Conservation (phyloP, 2,888 invertebrate species). For the Dinocampus coccinellae region DNA sequence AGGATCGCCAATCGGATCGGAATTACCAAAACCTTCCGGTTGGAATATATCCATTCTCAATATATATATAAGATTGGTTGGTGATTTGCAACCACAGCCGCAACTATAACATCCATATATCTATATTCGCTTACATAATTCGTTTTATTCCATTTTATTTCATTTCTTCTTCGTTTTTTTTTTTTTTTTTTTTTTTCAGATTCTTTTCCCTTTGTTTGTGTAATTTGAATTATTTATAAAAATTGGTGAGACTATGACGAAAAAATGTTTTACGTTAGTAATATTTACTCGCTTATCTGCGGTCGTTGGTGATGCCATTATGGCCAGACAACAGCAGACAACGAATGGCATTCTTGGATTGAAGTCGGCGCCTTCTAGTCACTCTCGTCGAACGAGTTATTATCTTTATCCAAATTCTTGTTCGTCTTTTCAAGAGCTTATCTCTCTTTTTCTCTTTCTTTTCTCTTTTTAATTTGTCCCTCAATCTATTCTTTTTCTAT, state of each 20-base stretch:
- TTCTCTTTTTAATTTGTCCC: neutral
- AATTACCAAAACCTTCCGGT: constrained; percentile 35
- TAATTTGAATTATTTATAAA: neutral
- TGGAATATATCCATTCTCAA: constrained; percentile 28
- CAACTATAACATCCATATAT: constrained; percentile 4
- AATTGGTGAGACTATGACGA: neutral
- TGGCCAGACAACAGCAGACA: constrained; percentile 42
- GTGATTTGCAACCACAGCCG: constrained; percentile 32
- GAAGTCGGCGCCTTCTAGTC: constrained; percentile 57
- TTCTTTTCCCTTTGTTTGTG: neutral
- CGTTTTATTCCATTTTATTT: constrained; percentile 2
- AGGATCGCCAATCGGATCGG: constrained; percentile 32
- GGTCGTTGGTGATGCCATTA: constrained; percentile 44
- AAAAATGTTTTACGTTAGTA: constrained; percentile 11
- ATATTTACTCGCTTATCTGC: constrained; percentile 49
- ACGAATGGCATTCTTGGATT: constrained; percentile 58
- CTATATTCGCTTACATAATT: constrained; percentile 10
- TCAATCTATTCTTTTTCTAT: neutral
- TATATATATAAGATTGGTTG: neutral
- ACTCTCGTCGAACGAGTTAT: constrained; percentile 57
- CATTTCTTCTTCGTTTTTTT: neutral
- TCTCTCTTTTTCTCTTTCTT: neutral
- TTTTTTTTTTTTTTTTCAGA: neutral
- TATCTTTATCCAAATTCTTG: constrained; percentile 54
- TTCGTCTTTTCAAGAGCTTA: constrained; percentile 18